Conservation (phyloP, 64 coral and sea anemone species). For the Stichodactyla helianthus region DNA sequence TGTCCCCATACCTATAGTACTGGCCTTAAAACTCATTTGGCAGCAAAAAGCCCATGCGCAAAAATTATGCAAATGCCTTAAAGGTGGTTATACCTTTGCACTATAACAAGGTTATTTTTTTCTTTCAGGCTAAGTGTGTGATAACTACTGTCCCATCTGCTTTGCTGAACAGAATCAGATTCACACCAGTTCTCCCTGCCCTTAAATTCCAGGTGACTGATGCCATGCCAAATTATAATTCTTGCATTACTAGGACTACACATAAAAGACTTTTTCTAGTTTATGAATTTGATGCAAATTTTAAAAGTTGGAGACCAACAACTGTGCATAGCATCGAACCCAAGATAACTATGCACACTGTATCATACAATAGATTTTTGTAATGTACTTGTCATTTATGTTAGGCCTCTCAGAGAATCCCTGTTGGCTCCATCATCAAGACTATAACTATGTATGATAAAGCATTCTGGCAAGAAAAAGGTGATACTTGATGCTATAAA, state of each 20-base stretch:
- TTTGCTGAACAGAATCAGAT: conserved; percentile 48
- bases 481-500: neutral
- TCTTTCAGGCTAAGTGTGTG: conserved; percentile 49
- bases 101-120: neutral
- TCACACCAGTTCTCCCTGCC: conserved; percentile 43
- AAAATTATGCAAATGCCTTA: no score
- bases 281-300: neutral
- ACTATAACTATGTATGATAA: conserved; percentile 50
- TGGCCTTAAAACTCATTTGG: no score
- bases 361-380: neutral
- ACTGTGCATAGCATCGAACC: no score
- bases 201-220: conserved; percentile 56
- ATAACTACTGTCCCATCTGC: conserved; percentile 48
- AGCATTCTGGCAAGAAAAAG: conserved; percentile 67
- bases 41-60: no score
- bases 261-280: neutral
- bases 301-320: no score
- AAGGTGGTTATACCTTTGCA: neutral
- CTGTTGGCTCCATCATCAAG: conserved; percentile 67
- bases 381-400: neutral
- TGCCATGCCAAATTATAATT: neutral
- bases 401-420: conserved; percentile 67
- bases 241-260: neutral
- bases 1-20: no score
- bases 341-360: neutral